Base-by-base conservation (phyloP, 2,113 vertebrate species). In the Uropsilus gracilis region DNA sequence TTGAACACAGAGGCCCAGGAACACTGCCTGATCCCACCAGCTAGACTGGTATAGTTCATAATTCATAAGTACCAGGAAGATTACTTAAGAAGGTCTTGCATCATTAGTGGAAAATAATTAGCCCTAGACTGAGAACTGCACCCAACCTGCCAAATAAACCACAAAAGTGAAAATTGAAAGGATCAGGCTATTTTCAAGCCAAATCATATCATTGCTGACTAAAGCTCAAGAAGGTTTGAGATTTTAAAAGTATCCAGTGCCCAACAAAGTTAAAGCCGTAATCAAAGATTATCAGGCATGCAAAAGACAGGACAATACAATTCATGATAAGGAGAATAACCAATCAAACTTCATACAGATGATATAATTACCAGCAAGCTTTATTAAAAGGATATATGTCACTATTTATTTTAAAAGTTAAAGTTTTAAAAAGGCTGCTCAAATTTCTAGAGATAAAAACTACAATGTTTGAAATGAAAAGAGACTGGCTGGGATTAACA, bases 1-100 rank as follows among this genome's bases (percentile, higher is more conserved):
- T 20, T 1, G 18, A 76, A 13, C 44, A 53, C 14, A 48, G 3
- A 73, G n/a, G 32, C 5, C 39, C 26, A 81, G 66, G 5, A 83
- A 50, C 59, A 59, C 28, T 73, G n/a, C 18, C 57, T 44, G 24
- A 68, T 92, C n/a, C 42, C 26, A 86, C 22, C 30, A 48, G 8
- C 24, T 16, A 69, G 5, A 69, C 16, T 46, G 28, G 68, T 59
- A 96, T 83, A 89, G 57, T 39, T 72, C 55, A 71, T 72, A 75
- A 93, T 69, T 82, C 24, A 46, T 39, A 48, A 75, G 20, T 6
- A 50, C 24, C 53, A 10, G 57, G 26, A 69, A 53, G 73, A 69
- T 64, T 77, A 91, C 26, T 89, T n/a, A 76, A 77, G 24, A 91
- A 88, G 22, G 30, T 57, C 53, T 81, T 90, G 50, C 61, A 53